These are phyloP conservation scores for Podotricha telesiphe DNA, from an alignment of 2,888 invertebrate genomes.

Conservation along the genomic window DNA sequence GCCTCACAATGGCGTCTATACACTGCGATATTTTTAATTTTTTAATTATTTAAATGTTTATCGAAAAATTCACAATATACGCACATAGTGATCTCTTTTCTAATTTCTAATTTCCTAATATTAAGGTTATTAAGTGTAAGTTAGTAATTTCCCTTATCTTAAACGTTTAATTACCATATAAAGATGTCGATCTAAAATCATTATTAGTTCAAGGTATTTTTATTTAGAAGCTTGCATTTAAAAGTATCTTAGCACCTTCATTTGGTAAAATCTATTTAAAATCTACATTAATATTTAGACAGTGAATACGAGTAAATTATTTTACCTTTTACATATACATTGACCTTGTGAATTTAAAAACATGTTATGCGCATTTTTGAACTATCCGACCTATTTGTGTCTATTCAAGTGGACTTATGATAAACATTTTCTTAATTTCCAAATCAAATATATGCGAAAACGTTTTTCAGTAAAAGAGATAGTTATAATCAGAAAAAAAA, in stretches of 20 bases:
- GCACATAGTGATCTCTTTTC: not conserved
- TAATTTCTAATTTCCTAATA: no score
- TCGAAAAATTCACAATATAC: not conserved
- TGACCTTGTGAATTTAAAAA: not conserved
- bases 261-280: slow-evolving; percentile 3
- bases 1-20: no score
- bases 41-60: not conserved
- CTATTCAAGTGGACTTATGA: no score
- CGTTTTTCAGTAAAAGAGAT: no score
- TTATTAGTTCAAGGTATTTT: slow-evolving; percentile 20
- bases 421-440: no score
- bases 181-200: slow-evolving; percentile 18
- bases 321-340: not conserved
- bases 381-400: no score
- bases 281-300: not conserved
- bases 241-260: not conserved
- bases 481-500: no score
- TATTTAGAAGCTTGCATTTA: not conserved
- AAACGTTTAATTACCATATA: slow-evolving; percentile 8
- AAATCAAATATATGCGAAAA: no score
- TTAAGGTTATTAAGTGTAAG: not conserved
- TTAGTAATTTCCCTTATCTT: slow-evolving; percentile 7
- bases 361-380: not conserved
- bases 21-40: not conserved
- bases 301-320: not conserved